phyloP scores from a whole-genome alignment of 2,113 vertebrate genomes.

The Cyanoramphus novaezelandiae region DNA sequence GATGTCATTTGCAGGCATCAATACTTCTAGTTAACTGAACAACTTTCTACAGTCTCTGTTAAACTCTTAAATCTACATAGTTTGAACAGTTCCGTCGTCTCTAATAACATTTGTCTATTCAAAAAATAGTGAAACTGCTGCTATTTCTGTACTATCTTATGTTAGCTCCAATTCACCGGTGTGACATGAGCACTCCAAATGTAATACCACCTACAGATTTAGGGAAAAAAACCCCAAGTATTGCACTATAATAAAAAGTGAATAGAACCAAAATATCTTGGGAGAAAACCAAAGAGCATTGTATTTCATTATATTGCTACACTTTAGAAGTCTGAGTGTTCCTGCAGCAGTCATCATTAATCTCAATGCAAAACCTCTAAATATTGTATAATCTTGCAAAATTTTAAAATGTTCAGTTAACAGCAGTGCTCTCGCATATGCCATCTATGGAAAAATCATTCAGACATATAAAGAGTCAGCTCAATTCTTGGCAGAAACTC shows the following conservation, averaged over 20 bases:
- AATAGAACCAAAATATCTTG: background rate
- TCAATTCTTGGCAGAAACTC: background rate
- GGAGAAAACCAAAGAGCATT: background rate
- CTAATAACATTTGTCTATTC: background rate
- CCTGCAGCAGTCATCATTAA: background rate
- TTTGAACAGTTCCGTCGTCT: background rate
- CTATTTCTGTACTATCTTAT: background rate
- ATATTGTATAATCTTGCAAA: background rate
- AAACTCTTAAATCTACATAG: background rate
- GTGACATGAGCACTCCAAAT: background rate
- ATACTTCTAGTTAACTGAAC: background rate
- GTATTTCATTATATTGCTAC: background rate
- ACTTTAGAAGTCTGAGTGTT: background rate
- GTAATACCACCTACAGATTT: background rate
- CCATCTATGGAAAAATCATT: background rate
- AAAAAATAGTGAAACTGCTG: background rate
- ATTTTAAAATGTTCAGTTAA: background rate
- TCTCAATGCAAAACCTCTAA: background rate
- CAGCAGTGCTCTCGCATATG: background rate
- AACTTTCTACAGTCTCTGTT: background rate
- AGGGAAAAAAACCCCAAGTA: background rate
- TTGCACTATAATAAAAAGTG: background rate
- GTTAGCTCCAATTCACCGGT: background rate
- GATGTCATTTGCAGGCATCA: constrained; percentile 1
- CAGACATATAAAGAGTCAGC: background rate